Conservation (phyloP, 1,140 invertebrate genomes). For the Caenorhabditis elegans region DNA sequence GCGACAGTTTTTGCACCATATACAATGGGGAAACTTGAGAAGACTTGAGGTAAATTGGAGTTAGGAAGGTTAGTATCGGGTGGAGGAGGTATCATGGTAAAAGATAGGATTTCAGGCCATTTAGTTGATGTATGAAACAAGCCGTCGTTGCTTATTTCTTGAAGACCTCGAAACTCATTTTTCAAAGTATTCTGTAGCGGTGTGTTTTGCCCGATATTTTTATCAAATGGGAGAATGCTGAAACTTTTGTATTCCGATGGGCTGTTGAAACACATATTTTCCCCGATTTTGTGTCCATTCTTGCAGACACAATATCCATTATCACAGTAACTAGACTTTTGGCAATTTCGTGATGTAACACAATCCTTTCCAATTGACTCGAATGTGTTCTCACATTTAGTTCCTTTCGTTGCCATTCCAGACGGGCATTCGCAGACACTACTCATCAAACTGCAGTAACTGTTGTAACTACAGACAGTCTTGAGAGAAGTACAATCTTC, state of each 20-base stretch:
- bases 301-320: conserved; percentile 65
- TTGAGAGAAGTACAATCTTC: conserved; percentile 55
- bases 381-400: conserved; percentile 43
- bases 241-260: not conserved
- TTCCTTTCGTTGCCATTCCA: conserved; percentile 55
- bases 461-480: conserved; percentile 59
- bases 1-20: conserved; percentile 15
- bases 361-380: conserved; percentile 46
- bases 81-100: conserved; percentile 6
- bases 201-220: not conserved
- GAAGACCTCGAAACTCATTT: not conserved
- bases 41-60: conserved; percentile 1
- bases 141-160: not conserved
- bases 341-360: conserved; percentile 52
- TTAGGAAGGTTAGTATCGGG: not conserved
- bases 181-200: not conserved
- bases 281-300: conserved; percentile 46
- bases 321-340: conserved; percentile 60
- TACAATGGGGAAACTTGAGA: not conserved
- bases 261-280: conserved; percentile 50
- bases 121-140: not conserved
- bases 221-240: conserved; percentile 9
- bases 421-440: conserved; percentile 63
- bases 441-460: conserved; percentile 54
- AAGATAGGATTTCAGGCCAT: not conserved